Conservation (phyloP, 1,140 invertebrate species). For the Drosophila albomicans region DNA sequence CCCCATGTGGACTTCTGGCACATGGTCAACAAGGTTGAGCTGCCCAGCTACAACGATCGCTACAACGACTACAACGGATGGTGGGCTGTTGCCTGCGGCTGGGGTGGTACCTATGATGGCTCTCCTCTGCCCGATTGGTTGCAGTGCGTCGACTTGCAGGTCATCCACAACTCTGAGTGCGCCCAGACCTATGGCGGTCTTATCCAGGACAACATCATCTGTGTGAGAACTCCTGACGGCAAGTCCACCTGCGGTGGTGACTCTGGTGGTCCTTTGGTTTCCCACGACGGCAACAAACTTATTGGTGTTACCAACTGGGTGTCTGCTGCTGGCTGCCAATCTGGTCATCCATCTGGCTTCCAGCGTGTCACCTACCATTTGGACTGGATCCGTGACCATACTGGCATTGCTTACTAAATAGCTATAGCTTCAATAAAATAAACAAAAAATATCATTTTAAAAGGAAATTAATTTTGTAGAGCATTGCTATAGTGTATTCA, state of each 20-base stretch:
- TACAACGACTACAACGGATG: slow-evolving; percentile 45
- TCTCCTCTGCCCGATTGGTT: slow-evolving; percentile 55
- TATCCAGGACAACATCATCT: slow-evolving; percentile 61
- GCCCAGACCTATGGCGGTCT: slow-evolving; percentile 32
- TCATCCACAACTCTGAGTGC: slow-evolving; percentile 38
- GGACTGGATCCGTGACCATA: slow-evolving; percentile 85
- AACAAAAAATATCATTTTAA: slow-evolving; percentile 26
- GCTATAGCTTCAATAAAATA: neutral
- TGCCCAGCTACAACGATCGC: slow-evolving; percentile 57
- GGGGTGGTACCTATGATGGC: slow-evolving; percentile 61
- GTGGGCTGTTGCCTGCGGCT: slow-evolving; percentile 66
- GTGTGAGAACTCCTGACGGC: slow-evolving; percentile 58
- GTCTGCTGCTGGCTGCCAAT: slow-evolving; percentile 31
- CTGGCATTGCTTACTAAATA: slow-evolving; percentile 39
- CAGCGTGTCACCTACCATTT: slow-evolving; percentile 85
- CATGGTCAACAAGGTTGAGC: slow-evolving; percentile 58
- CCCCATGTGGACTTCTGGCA: slow-evolving; percentile 61
- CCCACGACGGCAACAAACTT: slow-evolving; percentile 76
- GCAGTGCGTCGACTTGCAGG: slow-evolving; percentile 54
- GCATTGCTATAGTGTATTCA: slow-evolving; percentile 17
- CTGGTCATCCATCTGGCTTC: slow-evolving; percentile 84
- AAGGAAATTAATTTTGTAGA: neutral
- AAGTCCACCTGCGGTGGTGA: slow-evolving; percentile 85
- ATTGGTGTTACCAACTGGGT: slow-evolving; percentile 85
- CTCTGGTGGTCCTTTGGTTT: slow-evolving; percentile 86